These are phyloP conservation scores for Leptodirus hochenwartii DNA, from an alignment of 2,888 invertebrate species.

Conservation along the genomic window DNA sequence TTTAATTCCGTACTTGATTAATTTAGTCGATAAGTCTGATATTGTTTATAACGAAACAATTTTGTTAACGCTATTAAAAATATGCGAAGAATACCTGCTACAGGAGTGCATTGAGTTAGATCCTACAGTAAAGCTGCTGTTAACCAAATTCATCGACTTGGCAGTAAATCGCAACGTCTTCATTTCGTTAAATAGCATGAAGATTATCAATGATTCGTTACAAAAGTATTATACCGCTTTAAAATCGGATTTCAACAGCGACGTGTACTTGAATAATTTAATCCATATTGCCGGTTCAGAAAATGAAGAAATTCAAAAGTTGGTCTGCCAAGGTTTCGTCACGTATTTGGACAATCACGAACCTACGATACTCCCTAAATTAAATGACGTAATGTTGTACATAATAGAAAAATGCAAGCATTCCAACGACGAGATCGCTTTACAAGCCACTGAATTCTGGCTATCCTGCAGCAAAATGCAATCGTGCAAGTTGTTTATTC, in stretches of 20 bases:
- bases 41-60: conserved; percentile 93
- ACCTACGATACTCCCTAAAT: conserved; percentile 86
- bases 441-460: conserved; percentile 99
- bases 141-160: conserved; percentile 58
- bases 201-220: conserved; percentile 23
- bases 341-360: conserved; percentile 88
- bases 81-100: conserved; percentile 70
- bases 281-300: conserved; percentile 88
- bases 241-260: conserved; percentile 22
- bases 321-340: conserved; percentile 93
- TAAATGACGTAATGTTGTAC: conserved; percentile 94
- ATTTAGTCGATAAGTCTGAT: conserved; percentile 73
- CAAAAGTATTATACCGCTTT: conserved; percentile 22
- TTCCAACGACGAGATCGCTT: conserved; percentile 76
- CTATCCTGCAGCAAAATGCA: conserved; percentile 84
- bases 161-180: conserved; percentile 4
- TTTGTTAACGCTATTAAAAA: conserved; percentile 93
- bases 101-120: conserved; percentile 56
- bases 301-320: conserved; percentile 89
- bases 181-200: conserved; percentile 9
- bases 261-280: conserved; percentile 51
- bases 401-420: conserved; percentile 89
- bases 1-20: conserved; percentile 74
- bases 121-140: conserved; percentile 72
- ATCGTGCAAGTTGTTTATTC: conserved; percentile 79